Conservation (phyloP, 2,888 invertebrate species). For the Acleris cristana region DNA sequence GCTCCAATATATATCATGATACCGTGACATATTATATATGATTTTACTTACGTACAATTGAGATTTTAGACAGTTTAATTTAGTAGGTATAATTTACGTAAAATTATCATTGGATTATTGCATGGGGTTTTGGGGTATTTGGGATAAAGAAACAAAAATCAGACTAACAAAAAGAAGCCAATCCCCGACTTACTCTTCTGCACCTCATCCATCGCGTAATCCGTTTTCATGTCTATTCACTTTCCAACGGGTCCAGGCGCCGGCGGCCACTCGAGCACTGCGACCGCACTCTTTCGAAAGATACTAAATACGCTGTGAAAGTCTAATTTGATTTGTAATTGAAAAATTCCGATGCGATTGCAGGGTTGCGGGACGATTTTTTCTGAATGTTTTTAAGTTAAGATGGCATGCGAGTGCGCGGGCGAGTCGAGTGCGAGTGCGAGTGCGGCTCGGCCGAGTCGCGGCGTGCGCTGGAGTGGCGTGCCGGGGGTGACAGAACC, state of each 20-base stretch:
- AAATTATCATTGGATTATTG: too few relatives aligned
- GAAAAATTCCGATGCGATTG: slow-evolving; percentile 62
- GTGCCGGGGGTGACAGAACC: slow-evolving; percentile 34
- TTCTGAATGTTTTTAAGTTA: slow-evolving; percentile 11
- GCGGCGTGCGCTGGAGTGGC: slow-evolving; percentile 35
- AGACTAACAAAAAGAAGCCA: not conserved
- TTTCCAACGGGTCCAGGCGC: slow-evolving; percentile 60
- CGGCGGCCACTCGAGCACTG: slow-evolving; percentile 52
- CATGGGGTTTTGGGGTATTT: not conserved
- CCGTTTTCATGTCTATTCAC: slow-evolving; percentile 80
- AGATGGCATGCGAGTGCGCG: slow-evolving; percentile 25
- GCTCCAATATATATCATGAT: too few relatives aligned
- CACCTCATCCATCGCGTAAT: slow-evolving; percentile 82
- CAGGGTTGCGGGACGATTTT: slow-evolving; percentile 15
- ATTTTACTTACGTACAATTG: too few relatives aligned
- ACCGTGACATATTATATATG: too few relatives aligned
- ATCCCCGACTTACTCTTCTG: slow-evolving; percentile 75
- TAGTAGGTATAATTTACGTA: too few relatives aligned
- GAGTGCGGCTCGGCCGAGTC: slow-evolving; percentile 33
- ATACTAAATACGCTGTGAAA: slow-evolving; percentile 57
- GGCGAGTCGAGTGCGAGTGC: slow-evolving; percentile 25
- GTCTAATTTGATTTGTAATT: slow-evolving; percentile 66
- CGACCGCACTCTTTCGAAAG: slow-evolving; percentile 65
- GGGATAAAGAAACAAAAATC: not conserved
- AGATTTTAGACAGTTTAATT: too few relatives aligned